These are phyloP conservation scores for Leptestheria dahalacensis DNA, from an alignment of 1,140 invertebrate species.

Conservation along the genomic window DNA sequence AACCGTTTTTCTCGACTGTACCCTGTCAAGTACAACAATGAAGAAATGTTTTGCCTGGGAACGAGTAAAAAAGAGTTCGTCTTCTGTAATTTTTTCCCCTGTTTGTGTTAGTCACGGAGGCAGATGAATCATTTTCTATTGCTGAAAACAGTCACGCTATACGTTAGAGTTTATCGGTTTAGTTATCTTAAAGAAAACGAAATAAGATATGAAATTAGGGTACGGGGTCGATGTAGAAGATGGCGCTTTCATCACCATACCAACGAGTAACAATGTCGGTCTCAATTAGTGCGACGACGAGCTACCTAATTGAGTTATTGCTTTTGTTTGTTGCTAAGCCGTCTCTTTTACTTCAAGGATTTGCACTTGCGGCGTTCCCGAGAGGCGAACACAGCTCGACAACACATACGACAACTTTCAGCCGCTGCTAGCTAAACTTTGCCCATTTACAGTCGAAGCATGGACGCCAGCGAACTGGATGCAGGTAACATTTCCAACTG, in stretches of 20 bases:
- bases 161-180: no score
- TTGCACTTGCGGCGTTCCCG: neutral
- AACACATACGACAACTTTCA: neutral
- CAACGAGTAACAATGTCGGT: neutral
- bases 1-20: no score
- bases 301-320: neutral
- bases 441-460: neutral
- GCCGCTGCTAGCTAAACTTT: neutral
- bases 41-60: no score
- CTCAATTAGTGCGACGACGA: neutral
- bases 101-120: no score
- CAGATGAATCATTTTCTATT: no score
- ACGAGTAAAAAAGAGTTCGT: no score
- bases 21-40: no score
- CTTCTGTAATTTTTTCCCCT: no score
- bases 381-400: neutral
- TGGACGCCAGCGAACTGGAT: constrained; percentile 3
- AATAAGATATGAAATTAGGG: neutral
- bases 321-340: neutral
- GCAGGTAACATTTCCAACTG: neutral
- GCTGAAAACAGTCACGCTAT: no score
- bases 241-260: neutral
- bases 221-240: neutral
- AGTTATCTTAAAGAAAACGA: no score
- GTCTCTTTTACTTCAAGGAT: neutral